phyloP scores from a whole-genome alignment of 2,888 invertebrate genomes.

The Andrena dorsata region DNA sequence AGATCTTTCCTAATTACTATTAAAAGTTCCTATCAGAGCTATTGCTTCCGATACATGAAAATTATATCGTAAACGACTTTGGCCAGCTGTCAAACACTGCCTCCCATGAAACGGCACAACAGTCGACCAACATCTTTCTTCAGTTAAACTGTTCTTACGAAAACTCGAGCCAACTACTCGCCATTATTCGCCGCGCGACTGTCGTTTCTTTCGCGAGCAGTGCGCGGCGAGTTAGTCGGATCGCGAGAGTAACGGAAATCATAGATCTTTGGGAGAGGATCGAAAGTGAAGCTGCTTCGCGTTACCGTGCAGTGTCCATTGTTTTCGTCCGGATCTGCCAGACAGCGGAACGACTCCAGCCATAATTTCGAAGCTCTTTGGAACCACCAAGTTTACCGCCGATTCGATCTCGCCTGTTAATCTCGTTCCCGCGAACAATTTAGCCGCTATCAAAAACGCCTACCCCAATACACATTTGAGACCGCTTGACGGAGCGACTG shows the following conservation, averaged over 20 bases:
- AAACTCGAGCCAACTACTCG: not conserved
- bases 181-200: too few species aligned
- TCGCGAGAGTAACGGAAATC: not conserved
- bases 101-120: not conserved
- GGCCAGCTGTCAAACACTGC: constrained; percentile 4
- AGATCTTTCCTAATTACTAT: too few species aligned
- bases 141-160: not conserved
- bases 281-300: constrained; percentile 33
- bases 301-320: constrained; percentile 91
- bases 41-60: not conserved
- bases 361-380: constrained; percentile 79
- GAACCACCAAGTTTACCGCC: not conserved
- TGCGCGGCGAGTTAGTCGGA: not conserved
- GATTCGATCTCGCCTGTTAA: not conserved
- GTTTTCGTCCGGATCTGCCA: constrained; percentile 89
- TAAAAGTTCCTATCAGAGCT: not conserved
- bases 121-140: constrained; percentile 2
- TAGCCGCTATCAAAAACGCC: constrained; percentile 9
- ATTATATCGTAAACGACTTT: constrained; percentile 8
- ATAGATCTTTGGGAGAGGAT: not conserved
- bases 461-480: constrained; percentile 17
- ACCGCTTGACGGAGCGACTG: constrained; percentile 38
- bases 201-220: not conserved
- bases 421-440: not conserved
- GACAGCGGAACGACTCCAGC: constrained; percentile 87